Base-by-base conservation (phyloP, 2,888 invertebrate species). In the Aspidapion aeneum region DNA sequence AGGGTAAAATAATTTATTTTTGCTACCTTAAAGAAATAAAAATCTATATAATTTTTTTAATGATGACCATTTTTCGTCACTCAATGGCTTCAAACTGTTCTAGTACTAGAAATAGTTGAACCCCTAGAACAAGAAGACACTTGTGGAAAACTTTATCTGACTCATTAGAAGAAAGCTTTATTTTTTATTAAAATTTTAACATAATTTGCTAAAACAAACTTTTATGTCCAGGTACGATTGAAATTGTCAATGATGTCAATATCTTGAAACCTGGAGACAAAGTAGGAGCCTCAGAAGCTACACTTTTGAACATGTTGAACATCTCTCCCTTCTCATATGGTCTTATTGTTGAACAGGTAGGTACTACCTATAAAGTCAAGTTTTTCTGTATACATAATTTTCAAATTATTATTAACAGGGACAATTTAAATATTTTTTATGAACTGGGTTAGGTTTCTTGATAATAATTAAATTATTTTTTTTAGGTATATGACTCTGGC, bases 281-380 rank as follows among this genome's bases (percentile, higher is more conserved):
- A 83, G 99, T 99, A 66, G 99, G 99, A 75, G 96, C 98, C 78
- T 97, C 97, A 54, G 99, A 99, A 85, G 96, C 98, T 51, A 97
- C 98, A 16, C 90, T 99, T 64, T 86, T 99, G 72, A 99, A 98
- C 87, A 99, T 99, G 99, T 88, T 99, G 85, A 97, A 97, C 86
- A 98, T 99, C 82, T 98, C 97, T 79, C 99, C 99, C 58, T 99
- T 99, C 86, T 96, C 96, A 60, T 99, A 99, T 77, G 99, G 99
- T 84, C 87, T 99, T 74, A 84, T 93, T 54, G 95, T 99, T 68
- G 93, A 93, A 81, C 93, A 93, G 87, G 65, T 65, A 62, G 60
- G 61, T 56, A 50, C 19, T 35, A 35, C 12, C 12, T 60, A 1
- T 22, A 2, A 60, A 1, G 19, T 21, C 17, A 2, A 1, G n/a